Evolutionary conservation across 2,888 invertebrate genomes (phyloP), one percentile per base, ranked within the genome.

Genomic region (Euphydryas editha): DNA sequence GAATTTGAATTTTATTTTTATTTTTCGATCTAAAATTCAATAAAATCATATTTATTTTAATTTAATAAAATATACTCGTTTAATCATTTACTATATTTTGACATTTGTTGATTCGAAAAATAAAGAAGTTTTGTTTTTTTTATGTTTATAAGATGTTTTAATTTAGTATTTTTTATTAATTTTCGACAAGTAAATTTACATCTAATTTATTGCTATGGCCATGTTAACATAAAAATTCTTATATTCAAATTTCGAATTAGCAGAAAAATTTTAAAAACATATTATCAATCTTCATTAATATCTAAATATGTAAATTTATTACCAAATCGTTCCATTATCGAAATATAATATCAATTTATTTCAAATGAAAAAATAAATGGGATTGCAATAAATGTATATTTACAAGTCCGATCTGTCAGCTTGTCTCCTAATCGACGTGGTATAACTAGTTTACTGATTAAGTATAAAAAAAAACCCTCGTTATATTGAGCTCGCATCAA

Each of bases 401-500:
- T 78, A 80, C 79, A 80, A 77, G 79, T 78, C 78, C 78, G 79
- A 83, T 75, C 83, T 84, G 86, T 87, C 88, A 85, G 80, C 80
- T 84, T 83, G 82, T 84, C 77, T 78, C 77, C 75, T 80, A 81
- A 75, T 72, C 74, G 70, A 72, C 75, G 68, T 72, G 68, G 77
- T 74, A 81, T 80, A 77, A 82, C 87, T 85, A 85, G 83, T 84
- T 84, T 79, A 80, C 81, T 78, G 74, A 81, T 77, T 66, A 62
- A 42, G 49, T 39, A 75, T 79, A 85, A 75, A 85, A 75, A 73
- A 67, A 66, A 62, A 62, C 81, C 82, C 86, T 85, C 81, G 87
- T 87, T 88, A 87, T 81, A 76, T 75, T 81, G 79, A 83, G 86
- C 86, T 87, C 88, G 85, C 86, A 85, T 90, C 89, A 88, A 85